A percentile compares a stretch with the other conserved stretches of the same genome.
Evolutionary conservation across 2,797 vertebrate genomes (phyloP).

Genomic region (Anableps anableps): DNA sequence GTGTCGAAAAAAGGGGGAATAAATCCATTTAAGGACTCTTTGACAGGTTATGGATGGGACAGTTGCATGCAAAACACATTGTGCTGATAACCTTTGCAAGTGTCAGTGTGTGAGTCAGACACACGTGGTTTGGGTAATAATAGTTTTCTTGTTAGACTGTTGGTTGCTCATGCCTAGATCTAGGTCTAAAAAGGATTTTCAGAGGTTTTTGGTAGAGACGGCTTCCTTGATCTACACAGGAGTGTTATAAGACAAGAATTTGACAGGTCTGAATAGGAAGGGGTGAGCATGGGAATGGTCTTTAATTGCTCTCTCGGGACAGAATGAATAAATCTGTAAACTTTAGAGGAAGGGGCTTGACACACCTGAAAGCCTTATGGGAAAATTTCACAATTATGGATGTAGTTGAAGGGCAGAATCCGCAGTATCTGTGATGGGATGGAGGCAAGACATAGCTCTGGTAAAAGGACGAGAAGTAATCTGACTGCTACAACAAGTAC

Average conservation of each 20-base stretch:
- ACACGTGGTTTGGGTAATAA: conserved; percentile 11
- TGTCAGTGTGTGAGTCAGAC: conserved; percentile 22
- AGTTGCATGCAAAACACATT: conserved; percentile 33
- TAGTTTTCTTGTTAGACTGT: conserved; percentile 4
- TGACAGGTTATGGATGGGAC: conserved; percentile 30
- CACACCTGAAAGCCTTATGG: conserved; percentile 20
- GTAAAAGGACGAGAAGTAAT: conserved; percentile 30
- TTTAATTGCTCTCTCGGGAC: conserved; percentile 54
- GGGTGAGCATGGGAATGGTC: conserved; percentile 11
- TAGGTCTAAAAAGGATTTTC: conserved; percentile 46
- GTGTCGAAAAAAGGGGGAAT: conserved; percentile 17
- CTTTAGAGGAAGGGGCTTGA: conserved; percentile 34
- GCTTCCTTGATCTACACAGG: conserved; percentile 37
- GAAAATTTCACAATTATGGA: conserved; percentile 26
- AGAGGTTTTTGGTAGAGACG: conserved; percentile 24
- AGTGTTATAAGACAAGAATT: conserved; percentile 48
- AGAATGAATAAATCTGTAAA: conserved; percentile 40
- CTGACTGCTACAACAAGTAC: conserved; percentile 17
- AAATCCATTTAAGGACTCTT: conserved; percentile 24
- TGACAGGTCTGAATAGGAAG: conserved; percentile 45
- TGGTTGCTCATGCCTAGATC: conserved; percentile 19
- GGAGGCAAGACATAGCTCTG: conserved; percentile 24
- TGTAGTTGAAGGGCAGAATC: conserved; percentile 31
- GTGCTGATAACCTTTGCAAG: conserved; percentile 37
- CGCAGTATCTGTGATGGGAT: conserved; percentile 30